Conservation (phyloP, 2,797 vertebrate species). For the Enteromius afrohamiltoni region DNA sequence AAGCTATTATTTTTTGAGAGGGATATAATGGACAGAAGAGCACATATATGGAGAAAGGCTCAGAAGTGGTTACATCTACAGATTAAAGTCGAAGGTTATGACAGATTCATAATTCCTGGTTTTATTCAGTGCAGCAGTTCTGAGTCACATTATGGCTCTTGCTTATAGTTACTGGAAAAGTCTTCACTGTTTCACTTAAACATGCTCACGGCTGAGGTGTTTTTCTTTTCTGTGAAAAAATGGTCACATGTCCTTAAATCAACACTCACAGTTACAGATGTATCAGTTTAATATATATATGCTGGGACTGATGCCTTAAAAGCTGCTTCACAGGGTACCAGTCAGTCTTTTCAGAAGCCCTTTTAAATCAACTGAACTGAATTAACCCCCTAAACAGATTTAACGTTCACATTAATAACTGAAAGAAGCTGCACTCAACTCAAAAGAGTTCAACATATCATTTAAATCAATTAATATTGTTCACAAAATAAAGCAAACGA, state of each 20-base stretch:
- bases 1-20: background rate
- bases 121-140: slow-evolving; percentile 28
- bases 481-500: slow-evolving; percentile 46
- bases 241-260: background rate
- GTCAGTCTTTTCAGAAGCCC: background rate
- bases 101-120: background rate
- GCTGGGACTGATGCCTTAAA: background rate
- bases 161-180: background rate
- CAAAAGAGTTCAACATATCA: slow-evolving; percentile 48
- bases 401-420: slow-evolving; percentile 71
- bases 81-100: background rate
- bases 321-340: background rate
- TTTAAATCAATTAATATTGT: slow-evolving; percentile 41
- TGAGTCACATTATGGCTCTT: slow-evolving; percentile 21
- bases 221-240: background rate
- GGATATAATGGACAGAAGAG: background rate
- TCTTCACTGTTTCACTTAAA: slow-evolving; percentile 1
- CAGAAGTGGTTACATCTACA: slow-evolving; percentile 2
- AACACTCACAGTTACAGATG: slow-evolving; percentile 17
- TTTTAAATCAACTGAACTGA: background rate
- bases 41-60: background rate
- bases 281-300: background rate
- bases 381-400: background rate
- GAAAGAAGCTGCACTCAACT: slow-evolving; percentile 66
- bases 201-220: background rate